Evolutionary conservation across 2,888 invertebrate genomes (phyloP).

Genomic region (Hymenopus coronatus): DNA sequence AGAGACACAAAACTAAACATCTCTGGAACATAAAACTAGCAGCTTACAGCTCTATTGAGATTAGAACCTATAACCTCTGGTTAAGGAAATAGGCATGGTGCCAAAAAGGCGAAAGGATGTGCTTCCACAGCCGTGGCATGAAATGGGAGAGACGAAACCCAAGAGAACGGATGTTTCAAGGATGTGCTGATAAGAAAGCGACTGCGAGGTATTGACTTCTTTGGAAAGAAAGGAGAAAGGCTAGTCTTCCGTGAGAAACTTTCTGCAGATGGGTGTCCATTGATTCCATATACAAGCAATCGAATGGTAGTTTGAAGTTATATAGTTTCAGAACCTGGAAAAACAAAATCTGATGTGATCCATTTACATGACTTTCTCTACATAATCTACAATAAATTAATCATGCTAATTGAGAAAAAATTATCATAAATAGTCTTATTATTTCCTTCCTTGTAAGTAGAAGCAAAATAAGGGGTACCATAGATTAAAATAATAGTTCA

Average conservation of each 20-base stretch:
- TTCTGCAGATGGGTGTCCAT: not conserved
- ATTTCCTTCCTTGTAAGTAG: too few species aligned
- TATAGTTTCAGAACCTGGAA: too few species aligned
- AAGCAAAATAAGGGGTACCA: too few species aligned
- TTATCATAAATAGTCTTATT: too few species aligned
- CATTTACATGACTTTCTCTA: too few species aligned
- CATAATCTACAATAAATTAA: too few species aligned
- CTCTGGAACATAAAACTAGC: not conserved
- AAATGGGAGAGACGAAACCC: not conserved
- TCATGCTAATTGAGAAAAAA: too few species aligned
- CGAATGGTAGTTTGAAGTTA: not conserved
- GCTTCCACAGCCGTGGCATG: not conserved
- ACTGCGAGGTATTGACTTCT: not conserved
- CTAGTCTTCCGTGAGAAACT: not conserved
- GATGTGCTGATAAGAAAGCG: not conserved
- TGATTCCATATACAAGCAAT: not conserved
- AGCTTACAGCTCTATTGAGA: not conserved
- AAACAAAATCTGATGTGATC: too few species aligned
- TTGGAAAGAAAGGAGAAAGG: not conserved
- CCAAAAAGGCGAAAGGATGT: not conserved
- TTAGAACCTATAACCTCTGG: not conserved
- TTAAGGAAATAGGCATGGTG: not conserved
- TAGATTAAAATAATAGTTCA: too few species aligned
- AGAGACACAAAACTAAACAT: too few species aligned
- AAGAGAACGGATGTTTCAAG: not conserved